Base-by-base conservation (phyloP, 2,113 vertebrate genomes). In the Ochotona curzoniae region DNA sequence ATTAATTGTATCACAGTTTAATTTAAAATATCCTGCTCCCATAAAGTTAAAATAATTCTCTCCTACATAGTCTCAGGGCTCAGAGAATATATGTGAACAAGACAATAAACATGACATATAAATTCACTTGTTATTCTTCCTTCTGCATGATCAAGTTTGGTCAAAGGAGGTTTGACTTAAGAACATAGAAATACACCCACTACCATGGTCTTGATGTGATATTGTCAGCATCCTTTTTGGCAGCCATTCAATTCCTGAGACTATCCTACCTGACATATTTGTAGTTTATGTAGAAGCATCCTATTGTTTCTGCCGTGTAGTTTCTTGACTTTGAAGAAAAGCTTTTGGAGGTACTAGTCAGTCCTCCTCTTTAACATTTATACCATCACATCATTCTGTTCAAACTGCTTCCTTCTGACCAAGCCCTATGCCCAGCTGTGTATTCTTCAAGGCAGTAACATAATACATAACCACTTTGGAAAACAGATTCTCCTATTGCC, bases 401-500 rank as follows among this genome's bases (percentile, higher is more conserved):
- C 35, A 67, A 8, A 67, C 20, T 30, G 12, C 47, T 71, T 75
- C 23, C 63, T 57, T 32, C 38, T 75, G 25, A 25, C 12, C 49
- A 75, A 51, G n/a, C 32, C 49, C 47, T 18, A 12, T 75, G 49
- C 81, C 75, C 25, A 20, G 25, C 38, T 90, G 60, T 4, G 2
- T 61, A 69, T 61, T 67, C 26, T 81, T 76, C 14, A 75, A 38
- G 61, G 74, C 11, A 51, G 54, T 25, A 25, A 85, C 47, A 28
- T 60, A 47, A 47, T 21, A 51, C 10, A n/a, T 74, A 69, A 32
- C 21, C 38, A 69, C 18, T 80, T 26, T 38, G 6, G 44, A 85
- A 90, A 89, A 91, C 23, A 63, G 80, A 85, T 57, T 79, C 13
- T 93, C 57, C 11, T 7, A 26, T 85, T 80, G 47, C 23, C 64